Percentiles rank a stretch among this genome's conserved stretches.
These are phyloP conservation scores for Spodoptera litura DNA, from an alignment of 1,140 invertebrate genomes.

Conservation along the genomic window DNA sequence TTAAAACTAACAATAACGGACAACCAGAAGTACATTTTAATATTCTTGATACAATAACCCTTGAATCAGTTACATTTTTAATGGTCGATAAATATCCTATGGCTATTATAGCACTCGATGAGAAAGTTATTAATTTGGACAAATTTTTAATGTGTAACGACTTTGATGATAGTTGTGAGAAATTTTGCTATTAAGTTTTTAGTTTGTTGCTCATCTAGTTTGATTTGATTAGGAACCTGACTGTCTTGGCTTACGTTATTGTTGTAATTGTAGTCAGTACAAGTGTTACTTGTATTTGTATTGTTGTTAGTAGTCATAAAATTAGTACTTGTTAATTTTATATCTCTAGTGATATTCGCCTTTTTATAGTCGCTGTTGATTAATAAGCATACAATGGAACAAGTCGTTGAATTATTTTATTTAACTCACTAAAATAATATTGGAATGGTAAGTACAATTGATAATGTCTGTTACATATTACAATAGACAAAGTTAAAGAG, in stretches of 20 bases:
- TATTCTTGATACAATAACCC: slow-evolving; percentile 68
- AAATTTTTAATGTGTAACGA: slow-evolving; percentile 55
- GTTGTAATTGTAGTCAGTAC: slow-evolving; percentile 3
- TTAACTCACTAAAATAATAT: background rate
- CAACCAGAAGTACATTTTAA: slow-evolving; percentile 78
- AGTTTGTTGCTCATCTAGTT: slow-evolving; percentile 37
- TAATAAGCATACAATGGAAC: background rate
- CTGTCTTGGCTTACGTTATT: background rate
- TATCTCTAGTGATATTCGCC: background rate
- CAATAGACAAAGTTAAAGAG: too few relatives aligned
- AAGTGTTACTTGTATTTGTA: slow-evolving; percentile 17
- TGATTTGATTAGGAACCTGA: slow-evolving; percentile 35
- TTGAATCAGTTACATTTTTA: slow-evolving; percentile 74
- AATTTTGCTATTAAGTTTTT: slow-evolving; percentile 45
- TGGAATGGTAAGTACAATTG: too few relatives aligned
- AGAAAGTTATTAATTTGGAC: slow-evolving; percentile 74
- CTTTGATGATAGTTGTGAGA: slow-evolving; percentile 57
- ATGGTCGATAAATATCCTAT: slow-evolving; percentile 69
- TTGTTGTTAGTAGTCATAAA: background rate
- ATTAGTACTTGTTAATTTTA: slow-evolving; percentile 9
- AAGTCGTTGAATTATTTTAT: background rate
- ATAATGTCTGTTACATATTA: too few relatives aligned
- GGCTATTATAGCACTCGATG: slow-evolving; percentile 64
- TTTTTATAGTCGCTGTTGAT: too few relatives aligned
- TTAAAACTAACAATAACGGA: slow-evolving; percentile 69